Evolutionary conservation across 2,113 vertebrate species (phyloP), one percentile per base, ranked within the genome.

Genomic region (Megaceryle maxima): DNA sequence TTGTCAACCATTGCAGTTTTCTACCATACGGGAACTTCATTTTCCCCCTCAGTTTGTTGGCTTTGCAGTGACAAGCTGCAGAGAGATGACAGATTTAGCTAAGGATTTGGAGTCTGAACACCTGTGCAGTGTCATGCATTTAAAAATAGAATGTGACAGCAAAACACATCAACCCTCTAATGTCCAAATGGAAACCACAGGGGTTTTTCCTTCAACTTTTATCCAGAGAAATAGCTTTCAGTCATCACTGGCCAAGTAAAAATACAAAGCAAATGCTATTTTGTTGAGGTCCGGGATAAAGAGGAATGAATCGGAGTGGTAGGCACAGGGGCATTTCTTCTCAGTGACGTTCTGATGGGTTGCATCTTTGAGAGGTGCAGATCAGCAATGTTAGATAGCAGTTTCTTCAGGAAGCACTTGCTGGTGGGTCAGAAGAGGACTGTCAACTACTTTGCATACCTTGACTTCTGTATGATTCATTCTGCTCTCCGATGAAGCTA

Each of bases 41-140:
- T 80, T 74, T 87, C 63, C 77, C 53, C 44, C 80, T 82, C 64
- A 15, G 74, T 94, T 92, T 94, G 83, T 69, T 62, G 89, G 74
- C 81, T 79, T 86, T 55, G 41, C 20, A 76, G 86, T 96, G 96
- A 97, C 94, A 94, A 91, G 86, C 80, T 83, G 95, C 16, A 2
- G 77, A 74, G 91, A 87, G 59, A 91, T 95, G 90, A 94, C 95
- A 97, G 95, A 87, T 96, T 95, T 82, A 8, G 20, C 74, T 16
- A 31, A 96, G 92, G 95, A 95, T 95, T 84, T 91, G 59, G 67
- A 93, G 50, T 69, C 92, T 94, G 94, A 96, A 97, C 95, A 96
- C 96, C 96, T 96, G 96, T 94, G 96, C 87, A 75, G 74, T 95
- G 94, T 94, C 95, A 95, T 95, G 91, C 94, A 87, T 97, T 96